These are phyloP conservation scores for Melanerpes formicivorus DNA, from an alignment of 2,113 vertebrate species.

Conservation along the genomic window DNA sequence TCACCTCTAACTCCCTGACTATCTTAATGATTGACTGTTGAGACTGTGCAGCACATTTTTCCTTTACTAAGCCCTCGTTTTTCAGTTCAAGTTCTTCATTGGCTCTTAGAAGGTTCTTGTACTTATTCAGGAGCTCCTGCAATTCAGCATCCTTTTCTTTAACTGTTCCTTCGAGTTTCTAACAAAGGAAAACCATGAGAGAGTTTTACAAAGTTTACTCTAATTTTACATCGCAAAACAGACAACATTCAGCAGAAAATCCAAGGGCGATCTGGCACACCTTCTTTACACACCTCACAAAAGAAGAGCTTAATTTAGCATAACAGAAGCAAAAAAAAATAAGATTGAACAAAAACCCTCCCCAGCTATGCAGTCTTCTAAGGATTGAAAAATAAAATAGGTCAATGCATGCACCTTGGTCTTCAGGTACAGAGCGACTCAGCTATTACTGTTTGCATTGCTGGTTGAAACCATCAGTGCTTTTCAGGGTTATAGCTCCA, in stretches of 20 bases:
- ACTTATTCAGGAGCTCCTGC: conserved; percentile 80
- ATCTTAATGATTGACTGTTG: conserved; percentile 80
- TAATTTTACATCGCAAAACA: neutral
- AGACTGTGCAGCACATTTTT: conserved; percentile 81
- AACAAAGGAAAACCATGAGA: conserved; percentile 34
- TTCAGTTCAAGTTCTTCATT: conserved; percentile 83
- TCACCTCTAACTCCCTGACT: conserved; percentile 85
- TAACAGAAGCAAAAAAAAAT: neutral
- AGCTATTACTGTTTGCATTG: neutral
- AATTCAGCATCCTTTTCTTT: conserved; percentile 86
- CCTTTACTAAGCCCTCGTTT: conserved; percentile 81
- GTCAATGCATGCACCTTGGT: neutral
- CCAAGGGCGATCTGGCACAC: neutral
- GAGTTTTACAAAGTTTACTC: neutral
- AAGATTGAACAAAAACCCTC: neutral
- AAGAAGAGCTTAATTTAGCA: neutral
- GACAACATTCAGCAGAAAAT: neutral
- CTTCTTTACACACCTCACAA: neutral
- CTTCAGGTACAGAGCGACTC: neutral
- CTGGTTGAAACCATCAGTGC: neutral
- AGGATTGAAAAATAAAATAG: neutral
- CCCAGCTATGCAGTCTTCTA: neutral
- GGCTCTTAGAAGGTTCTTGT: conserved; percentile 79
- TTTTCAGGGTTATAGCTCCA: neutral
- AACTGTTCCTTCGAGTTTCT: conserved; percentile 83